A percentile compares a stretch with the other conserved stretches of the same genome.
phyloP scores from a whole-genome alignment of 2,113 vertebrate genomes.

The Cranoglanis bouderius region DNA sequence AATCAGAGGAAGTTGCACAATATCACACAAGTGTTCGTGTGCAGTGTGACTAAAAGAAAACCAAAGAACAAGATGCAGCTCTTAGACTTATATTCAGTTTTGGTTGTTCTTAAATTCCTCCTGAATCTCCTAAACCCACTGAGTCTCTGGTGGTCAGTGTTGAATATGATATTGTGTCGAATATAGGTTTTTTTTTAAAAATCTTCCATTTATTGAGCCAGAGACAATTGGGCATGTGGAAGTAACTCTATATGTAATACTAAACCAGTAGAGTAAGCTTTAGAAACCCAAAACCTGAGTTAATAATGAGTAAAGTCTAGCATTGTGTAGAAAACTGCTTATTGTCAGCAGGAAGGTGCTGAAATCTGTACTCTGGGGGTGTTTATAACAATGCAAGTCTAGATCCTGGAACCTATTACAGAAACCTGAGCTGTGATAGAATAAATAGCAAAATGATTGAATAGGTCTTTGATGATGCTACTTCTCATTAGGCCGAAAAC shows the following conservation, averaged over 20 bases:
- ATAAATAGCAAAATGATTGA: slow-evolving; percentile 3
- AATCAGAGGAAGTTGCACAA: slow-evolving; percentile 55
- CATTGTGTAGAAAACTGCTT: slow-evolving; percentile 48
- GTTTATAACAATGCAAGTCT: slow-evolving; percentile 12
- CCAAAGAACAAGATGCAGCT: background rate
- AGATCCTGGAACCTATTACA: slow-evolving; percentile 1
- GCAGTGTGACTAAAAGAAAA: slow-evolving; percentile 5
- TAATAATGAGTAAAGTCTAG: slow-evolving; percentile 50
- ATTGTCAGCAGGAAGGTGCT: slow-evolving; percentile 41
- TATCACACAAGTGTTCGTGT: slow-evolving; percentile 21
- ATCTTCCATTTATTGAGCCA: background rate
- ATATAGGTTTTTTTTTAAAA: background rate
- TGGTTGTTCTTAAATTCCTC: background rate
- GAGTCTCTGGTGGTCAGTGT: background rate
- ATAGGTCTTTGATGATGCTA: background rate
- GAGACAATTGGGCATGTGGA: slow-evolving; percentile 44
- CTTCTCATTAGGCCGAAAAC: background rate
- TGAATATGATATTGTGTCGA: background rate
- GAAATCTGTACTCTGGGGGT: slow-evolving; percentile 38
- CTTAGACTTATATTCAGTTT: background rate
- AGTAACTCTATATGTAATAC: slow-evolving; percentile 50
- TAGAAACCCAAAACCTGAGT: slow-evolving; percentile 38
- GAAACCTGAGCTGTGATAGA: slow-evolving; percentile 24
- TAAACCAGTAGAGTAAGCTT: slow-evolving; percentile 45
- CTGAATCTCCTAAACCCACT: background rate